These are phyloP conservation scores for Heliocidaris erythrogramma DNA, from an alignment of 35 echinoderm and acorn worm species.

Conservation along the genomic window DNA sequence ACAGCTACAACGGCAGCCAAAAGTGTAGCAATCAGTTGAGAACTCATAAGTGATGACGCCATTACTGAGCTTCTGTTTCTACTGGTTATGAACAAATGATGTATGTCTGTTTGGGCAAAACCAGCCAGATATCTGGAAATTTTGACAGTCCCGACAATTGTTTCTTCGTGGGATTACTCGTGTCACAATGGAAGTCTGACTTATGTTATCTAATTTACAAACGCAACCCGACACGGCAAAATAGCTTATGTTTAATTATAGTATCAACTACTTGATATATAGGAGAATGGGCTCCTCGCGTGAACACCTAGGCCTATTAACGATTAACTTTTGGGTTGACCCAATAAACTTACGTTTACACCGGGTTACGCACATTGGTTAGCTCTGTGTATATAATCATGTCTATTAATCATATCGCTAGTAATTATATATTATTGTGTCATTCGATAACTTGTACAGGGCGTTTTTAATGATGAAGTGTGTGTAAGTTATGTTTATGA, in stretches of 20 bases:
- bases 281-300: not conserved
- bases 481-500: too few relatives aligned
- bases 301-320: too few relatives aligned
- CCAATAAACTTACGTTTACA: not conserved
- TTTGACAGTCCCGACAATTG: too few relatives aligned
- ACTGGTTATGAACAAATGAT: too few relatives aligned
- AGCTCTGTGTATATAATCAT: too few relatives aligned
- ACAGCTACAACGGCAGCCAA: not conserved
- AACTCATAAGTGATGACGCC: not conserved
- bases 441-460: too few relatives aligned
- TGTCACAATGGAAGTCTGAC: not conserved
- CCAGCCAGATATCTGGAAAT: too few relatives aligned
- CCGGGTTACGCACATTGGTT: not conserved
- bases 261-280: not conserved
- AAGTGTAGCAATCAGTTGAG: not conserved
- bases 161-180: not conserved
- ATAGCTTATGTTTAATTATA: not conserved
- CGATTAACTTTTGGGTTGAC: not conserved
- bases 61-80: not conserved
- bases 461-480: too few relatives aligned
- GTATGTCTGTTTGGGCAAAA: too few relatives aligned
- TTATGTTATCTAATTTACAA: not conserved
- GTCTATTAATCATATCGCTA: too few relatives aligned
- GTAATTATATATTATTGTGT: too few relatives aligned
- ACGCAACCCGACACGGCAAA: not conserved